Percentiles rank a stretch among this genome's conserved stretches.
phyloP scores from a whole-genome alignment of 2,888 invertebrate genomes.

The Agelastica alni region DNA sequence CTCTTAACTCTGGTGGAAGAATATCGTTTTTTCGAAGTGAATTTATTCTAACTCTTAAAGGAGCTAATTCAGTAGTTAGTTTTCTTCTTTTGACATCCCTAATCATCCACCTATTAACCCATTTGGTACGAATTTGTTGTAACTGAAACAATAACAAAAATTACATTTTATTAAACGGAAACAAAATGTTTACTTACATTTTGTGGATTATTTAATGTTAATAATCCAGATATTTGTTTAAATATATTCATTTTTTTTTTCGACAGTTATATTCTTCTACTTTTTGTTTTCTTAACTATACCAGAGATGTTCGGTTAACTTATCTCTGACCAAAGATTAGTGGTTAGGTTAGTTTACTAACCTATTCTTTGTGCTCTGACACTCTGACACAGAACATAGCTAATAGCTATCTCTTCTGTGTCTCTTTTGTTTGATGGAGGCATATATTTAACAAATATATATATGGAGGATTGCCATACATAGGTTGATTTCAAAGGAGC shows the following conservation, averaged over 20 bases:
- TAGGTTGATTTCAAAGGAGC: too few species aligned
- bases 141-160: slow-evolving; percentile 56
- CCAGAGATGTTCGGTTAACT: too few species aligned
- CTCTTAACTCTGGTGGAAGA: slow-evolving; percentile 79
- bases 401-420: too few species aligned
- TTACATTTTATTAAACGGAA: not conserved
- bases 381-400: too few species aligned
- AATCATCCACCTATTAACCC: slow-evolving; percentile 82
- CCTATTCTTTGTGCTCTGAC: too few species aligned
- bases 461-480: too few species aligned
- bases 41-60: slow-evolving; percentile 79
- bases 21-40: slow-evolving; percentile 83
- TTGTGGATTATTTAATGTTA: slow-evolving; percentile 6
- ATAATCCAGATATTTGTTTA: slow-evolving; percentile 10
- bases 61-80: slow-evolving; percentile 73
- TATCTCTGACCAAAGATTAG: too few species aligned
- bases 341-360: too few species aligned
- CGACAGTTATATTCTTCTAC: not conserved
- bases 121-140: slow-evolving; percentile 76
- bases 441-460: too few species aligned
- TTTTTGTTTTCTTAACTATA: too few species aligned
- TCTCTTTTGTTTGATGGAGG: too few species aligned
- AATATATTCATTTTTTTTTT: slow-evolving; percentile 11
- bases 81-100: slow-evolving; percentile 84
- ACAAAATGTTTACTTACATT: slow-evolving; percentile 7